A percentile compares a stretch with the other conserved stretches of the same genome.
Evolutionary conservation across 2,888 invertebrate genomes (phyloP).

Genomic region (Listrodromus nycthemerus): DNA sequence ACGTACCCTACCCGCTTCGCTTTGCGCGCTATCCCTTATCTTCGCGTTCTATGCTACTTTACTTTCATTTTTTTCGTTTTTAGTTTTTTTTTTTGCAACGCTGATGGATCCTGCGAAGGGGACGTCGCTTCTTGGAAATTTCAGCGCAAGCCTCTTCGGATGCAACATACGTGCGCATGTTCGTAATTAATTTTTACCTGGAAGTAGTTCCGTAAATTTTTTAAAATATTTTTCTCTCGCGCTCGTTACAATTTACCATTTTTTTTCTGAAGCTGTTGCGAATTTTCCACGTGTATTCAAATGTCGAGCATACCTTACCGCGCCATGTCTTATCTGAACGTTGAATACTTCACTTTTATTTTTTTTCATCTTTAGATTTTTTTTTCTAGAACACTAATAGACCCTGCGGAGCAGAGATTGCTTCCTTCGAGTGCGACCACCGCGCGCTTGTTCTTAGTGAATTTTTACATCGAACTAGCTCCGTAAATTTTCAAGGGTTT

Average conservation of each 20-base stretch:
- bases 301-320: not conserved
- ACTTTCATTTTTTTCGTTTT: slow-evolving; percentile 22
- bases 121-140: not conserved
- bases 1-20: slow-evolving; percentile 52
- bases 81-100: not conserved
- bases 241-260: too few relatives aligned
- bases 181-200: not conserved
- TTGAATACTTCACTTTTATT: slow-evolving; percentile 30
- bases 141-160: not conserved
- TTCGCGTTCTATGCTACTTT: slow-evolving; percentile 31
- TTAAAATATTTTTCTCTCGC: too few relatives aligned
- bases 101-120: not conserved
- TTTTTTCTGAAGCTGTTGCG: too few relatives aligned
- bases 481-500: too few relatives aligned
- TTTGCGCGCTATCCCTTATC: slow-evolving; percentile 49
- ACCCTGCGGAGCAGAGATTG: not conserved
- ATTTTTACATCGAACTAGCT: not conserved
- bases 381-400: not conserved
- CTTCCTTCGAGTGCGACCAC: not conserved
- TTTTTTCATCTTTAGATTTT: slow-evolving; percentile 7
- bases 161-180: not conserved
- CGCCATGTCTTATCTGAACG: slow-evolving; percentile 48
- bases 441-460: not conserved
- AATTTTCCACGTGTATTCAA: too few relatives aligned
- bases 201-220: not conserved